These are phyloP conservation scores for Crotophaga sulcirostris DNA, from an alignment of 2,113 vertebrate species.

Conservation along the genomic window DNA sequence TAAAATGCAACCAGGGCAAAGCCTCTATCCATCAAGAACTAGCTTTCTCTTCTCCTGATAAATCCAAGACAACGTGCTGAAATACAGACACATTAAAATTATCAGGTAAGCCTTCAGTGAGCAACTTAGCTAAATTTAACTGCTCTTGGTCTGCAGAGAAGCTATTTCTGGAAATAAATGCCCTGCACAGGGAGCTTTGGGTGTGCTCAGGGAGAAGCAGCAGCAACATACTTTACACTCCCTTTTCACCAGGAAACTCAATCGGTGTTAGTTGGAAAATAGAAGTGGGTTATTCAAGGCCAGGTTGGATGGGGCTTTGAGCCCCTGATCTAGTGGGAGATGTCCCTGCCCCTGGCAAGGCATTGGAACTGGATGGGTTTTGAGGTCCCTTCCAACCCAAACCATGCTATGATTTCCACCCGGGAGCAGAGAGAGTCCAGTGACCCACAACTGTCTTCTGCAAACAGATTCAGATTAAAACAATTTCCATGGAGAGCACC, in stretches of 20 bases:
- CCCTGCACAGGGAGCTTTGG: background rate
- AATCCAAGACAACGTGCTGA: background rate
- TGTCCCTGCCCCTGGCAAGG: too few species aligned
- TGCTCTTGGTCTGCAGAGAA: background rate
- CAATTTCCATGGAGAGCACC: background rate
- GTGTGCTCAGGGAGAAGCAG: background rate
- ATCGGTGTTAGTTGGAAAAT: background rate
- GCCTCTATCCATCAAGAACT: background rate
- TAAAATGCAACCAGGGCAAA: slow-evolving; percentile 53
- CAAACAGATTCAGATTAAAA: background rate
- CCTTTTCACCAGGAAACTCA: background rate
- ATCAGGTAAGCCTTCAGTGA: background rate
- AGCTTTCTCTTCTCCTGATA: background rate
- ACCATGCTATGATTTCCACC: too few species aligned
- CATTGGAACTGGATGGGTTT: too few species aligned
- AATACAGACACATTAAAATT: background rate
- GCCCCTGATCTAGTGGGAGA: too few species aligned
- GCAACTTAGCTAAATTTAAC: background rate
- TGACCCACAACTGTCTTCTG: background rate
- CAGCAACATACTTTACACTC: background rate
- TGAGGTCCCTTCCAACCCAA: too few species aligned
- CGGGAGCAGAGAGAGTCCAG: background rate
- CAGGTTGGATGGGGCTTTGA: too few species aligned
- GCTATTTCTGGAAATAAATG: background rate
- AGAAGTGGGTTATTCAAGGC: background rate